phyloP scores from a whole-genome alignment of 2,113 vertebrate species.

The Alosa alosa region DNA sequence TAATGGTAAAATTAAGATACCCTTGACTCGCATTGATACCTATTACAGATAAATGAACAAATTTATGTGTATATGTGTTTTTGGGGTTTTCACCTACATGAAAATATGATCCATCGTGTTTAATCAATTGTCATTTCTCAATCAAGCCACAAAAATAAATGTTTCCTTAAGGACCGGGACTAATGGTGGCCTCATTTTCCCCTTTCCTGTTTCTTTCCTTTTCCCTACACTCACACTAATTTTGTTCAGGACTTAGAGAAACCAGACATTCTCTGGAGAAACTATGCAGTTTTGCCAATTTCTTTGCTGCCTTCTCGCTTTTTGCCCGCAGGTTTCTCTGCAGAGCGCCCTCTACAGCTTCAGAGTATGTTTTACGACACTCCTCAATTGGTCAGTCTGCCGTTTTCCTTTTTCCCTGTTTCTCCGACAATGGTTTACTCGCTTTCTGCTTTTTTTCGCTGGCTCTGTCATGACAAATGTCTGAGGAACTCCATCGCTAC shows the following conservation, averaged over 20 bases:
- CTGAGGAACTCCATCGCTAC: too few species aligned
- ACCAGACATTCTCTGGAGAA: too few species aligned
- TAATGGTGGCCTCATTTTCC: background rate
- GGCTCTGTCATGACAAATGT: too few species aligned
- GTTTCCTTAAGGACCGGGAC: background rate
- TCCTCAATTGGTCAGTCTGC: too few species aligned
- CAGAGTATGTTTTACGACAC: too few species aligned
- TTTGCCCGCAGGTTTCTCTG: too few species aligned
- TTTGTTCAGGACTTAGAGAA: background rate
- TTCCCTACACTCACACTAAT: background rate
- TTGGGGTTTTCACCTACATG: background rate
- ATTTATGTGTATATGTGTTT: background rate
- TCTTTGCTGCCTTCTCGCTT: too few species aligned
- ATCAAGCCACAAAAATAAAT: conserved; percentile 21
- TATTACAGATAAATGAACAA: background rate
- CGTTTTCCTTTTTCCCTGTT: too few species aligned
- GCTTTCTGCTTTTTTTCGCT: too few species aligned
- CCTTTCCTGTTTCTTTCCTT: background rate
- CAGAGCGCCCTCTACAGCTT: too few species aligned
- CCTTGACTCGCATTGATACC: background rate
- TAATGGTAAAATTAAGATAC: background rate
- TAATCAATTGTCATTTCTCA: conserved; percentile 18
- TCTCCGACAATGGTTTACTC: too few species aligned
- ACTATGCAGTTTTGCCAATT: too few species aligned
- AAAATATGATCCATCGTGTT: conserved; percentile 7